Conservation (phyloP, 2,797 vertebrate genomes). For the Sylvia borin region DNA sequence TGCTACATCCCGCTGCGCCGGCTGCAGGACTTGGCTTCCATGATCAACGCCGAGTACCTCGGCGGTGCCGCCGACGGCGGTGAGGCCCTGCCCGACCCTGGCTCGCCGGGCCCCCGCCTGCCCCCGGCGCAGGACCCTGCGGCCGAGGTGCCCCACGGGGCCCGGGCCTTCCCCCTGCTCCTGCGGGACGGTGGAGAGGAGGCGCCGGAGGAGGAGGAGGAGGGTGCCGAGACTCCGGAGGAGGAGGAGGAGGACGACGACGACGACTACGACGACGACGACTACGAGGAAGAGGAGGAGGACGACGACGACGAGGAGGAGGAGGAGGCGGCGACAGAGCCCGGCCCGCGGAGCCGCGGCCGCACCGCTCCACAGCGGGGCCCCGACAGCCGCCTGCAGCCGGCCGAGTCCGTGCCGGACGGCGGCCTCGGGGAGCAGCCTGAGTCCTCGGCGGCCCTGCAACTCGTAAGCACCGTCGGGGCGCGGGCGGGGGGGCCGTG, state of each 20-base stretch:
- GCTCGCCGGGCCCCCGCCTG: neutral
- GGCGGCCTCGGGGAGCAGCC: neutral
- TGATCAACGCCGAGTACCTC: slow-evolving; percentile 84
- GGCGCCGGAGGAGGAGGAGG: neutral
- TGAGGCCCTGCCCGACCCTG: slow-evolving; percentile 74
- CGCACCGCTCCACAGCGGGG: neutral
- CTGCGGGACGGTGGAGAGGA: slow-evolving; percentile 64
- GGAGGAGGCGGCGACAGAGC: neutral
- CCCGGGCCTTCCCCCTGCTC: slow-evolving; percentile 22
- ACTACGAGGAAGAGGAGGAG: neutral
- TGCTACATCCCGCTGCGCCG: slow-evolving; percentile 86
- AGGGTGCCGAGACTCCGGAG: slow-evolving; percentile 3
- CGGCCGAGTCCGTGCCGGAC: neutral
- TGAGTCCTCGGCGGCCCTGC: slow-evolving; percentile 32
- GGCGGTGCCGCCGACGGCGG: slow-evolving; percentile 75
- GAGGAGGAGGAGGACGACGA: neutral
- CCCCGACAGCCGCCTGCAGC: neutral
- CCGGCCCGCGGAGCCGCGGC: neutral
- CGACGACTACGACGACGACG: neutral
- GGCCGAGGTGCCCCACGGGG: neutral
- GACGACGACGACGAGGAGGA: neutral
- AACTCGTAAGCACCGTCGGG: slow-evolving; percentile 35
- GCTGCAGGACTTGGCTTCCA: slow-evolving; percentile 89
- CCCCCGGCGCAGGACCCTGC: neutral
- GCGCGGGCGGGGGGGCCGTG: neutral